These are phyloP conservation scores for Mixornis gularis DNA, from an alignment of 2,113 vertebrate genomes.

Conservation along the genomic window DNA sequence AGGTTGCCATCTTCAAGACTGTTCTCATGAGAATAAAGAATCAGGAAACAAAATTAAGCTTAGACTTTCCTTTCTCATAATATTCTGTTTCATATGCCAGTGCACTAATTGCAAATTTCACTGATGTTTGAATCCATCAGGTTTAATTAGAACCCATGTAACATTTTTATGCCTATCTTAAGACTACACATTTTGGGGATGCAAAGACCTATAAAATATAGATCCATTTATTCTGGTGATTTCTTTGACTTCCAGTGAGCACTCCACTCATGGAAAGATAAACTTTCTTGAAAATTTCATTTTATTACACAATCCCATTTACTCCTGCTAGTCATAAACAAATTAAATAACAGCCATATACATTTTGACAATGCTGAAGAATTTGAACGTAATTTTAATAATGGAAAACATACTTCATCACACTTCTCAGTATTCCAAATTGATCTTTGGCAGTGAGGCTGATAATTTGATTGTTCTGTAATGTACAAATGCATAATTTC, in stretches of 20 bases:
- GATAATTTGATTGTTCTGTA: conserved; percentile 69
- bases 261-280: conserved; percentile 1
- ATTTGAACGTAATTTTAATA: conserved; percentile 61
- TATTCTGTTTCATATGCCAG: not conserved
- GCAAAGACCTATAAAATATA: not conserved
- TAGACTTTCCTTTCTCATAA: not conserved
- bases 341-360: conserved; percentile 44
- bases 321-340: conserved; percentile 52
- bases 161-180: not conserved
- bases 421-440: conserved; percentile 29
- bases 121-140: not conserved
- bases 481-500: conserved; percentile 57
- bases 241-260: not conserved
- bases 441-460: conserved; percentile 52
- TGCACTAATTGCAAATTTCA: not conserved
- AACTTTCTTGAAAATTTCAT: conserved; percentile 42
- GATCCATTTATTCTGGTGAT: not conserved
- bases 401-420: conserved; percentile 54
- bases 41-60: not conserved
- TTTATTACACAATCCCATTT: conserved; percentile 43
- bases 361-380: conserved; percentile 55
- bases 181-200: not conserved
- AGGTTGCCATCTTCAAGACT: not conserved
- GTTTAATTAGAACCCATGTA: not conserved
- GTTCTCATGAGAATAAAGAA: not conserved